Conservation (phyloP, 2,797 vertebrate genomes). For the Poecilia velifera region DNA sequence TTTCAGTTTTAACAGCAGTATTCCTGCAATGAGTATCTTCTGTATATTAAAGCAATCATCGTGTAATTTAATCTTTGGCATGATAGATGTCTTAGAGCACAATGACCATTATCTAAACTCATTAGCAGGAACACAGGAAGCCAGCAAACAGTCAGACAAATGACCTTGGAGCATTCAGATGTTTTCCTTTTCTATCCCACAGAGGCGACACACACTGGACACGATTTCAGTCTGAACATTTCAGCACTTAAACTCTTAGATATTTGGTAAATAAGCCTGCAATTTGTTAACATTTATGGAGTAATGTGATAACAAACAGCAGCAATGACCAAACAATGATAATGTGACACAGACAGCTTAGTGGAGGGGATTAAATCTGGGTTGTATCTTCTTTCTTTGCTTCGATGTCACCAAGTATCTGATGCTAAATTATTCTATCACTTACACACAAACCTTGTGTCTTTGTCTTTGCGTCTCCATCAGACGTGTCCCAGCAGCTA, state of each 20-base stretch:
- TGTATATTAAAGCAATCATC: neutral
- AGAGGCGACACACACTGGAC: neutral
- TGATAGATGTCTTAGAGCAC: constrained; percentile 20
- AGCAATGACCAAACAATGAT: neutral
- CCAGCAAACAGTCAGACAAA: constrained; percentile 6
- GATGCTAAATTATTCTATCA: constrained; percentile 40
- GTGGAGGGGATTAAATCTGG: neutral
- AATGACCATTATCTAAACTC: constrained; percentile 39
- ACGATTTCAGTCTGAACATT: neutral
- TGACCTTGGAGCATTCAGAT: neutral
- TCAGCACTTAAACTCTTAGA: neutral
- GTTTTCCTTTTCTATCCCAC: neutral
- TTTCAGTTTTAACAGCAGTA: neutral
- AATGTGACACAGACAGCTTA: neutral
- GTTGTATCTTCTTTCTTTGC: neutral
- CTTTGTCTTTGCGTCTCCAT: constrained; percentile 11
- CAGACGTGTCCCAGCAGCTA: constrained; percentile 26
- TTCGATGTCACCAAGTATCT: constrained; percentile 32
- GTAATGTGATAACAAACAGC: neutral
- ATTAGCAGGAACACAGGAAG: constrained; percentile 13
- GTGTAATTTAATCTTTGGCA: constrained; percentile 28
- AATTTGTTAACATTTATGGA: neutral
- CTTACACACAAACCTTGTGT: constrained; percentile 10
- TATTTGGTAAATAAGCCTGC: neutral
- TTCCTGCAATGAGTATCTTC: constrained; percentile 1